Base-by-base conservation (phyloP, 1,140 invertebrate genomes). In the Akabosia matsudoensis region DNA sequence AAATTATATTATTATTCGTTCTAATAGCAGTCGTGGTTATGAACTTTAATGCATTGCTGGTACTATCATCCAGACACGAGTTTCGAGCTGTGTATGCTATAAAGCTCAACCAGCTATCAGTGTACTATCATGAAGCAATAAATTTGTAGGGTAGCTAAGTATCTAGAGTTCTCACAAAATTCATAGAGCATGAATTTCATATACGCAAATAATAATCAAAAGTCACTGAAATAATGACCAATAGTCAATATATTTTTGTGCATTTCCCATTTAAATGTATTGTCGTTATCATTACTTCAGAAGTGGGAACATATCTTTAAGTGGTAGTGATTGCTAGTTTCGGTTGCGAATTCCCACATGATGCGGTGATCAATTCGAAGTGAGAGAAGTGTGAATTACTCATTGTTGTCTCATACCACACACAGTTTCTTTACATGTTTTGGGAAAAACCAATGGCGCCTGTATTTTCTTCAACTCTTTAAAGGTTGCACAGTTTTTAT, bases 381-480 rank as follows among this genome's bases (percentile, higher is more conserved):
- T 13, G 54, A 45, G n/a, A 61, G 24, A 22, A 61, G 54, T 22
- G 54, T 28, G 61, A 67, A 67, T 61, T 22, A 7, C 4, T 61
- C 13, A 22, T 10, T 67, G 24, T 67, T n/a, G 3, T 22, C n/a
- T 31, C 13, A 4, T 67, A 1, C 61, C 7, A 30, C 61, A 30
- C 22, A 45, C 18, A 30, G 26, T 31, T 28, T 67, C 61, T 28
- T 67, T 30, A 67, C 30, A 7, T 67, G 61, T 67, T 67, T 67
- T 67, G 61, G 61, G 61, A 67, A 67, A 61, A 67, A 30, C 61
- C 61, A 30, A 31, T 67, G 61, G 61, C 61, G 61, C 61, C 61
- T 67, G 28, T n/a, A n/a, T n/a, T n/a, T n/a, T 67, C 22, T 14
- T 14, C 54, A 61, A 22, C 24, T 16, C 54, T 16, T 24, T 61